Evolutionary conservation across 2,888 invertebrate genomes (phyloP).

Genomic region (Euzophera pinguis): DNA sequence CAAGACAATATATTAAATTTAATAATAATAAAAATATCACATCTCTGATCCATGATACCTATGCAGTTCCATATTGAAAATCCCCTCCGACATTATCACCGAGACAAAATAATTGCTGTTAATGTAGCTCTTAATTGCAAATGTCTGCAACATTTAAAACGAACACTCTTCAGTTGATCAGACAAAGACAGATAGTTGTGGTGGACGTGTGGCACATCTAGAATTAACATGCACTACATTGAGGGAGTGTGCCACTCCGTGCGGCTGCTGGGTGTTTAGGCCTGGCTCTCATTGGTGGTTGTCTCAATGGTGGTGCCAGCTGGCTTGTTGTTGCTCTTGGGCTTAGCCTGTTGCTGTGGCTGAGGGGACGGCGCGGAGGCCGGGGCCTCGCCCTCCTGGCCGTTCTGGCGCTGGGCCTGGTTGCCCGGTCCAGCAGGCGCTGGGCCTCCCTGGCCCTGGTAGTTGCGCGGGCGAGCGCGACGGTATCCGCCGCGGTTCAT

Average conservation of each 20-base stretch:
- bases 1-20: conserved; percentile 45
- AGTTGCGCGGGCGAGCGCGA: conserved; percentile 62
- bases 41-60: conserved; percentile 69
- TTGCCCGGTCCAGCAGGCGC: conserved; percentile 17
- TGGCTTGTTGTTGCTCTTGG: conserved; percentile 52
- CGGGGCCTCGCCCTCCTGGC: conserved; percentile 53
- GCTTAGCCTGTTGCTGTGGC: conserved; percentile 53
- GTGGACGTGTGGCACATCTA: conserved; percentile 56
- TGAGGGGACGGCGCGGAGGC: conserved; percentile 37
- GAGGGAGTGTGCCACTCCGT: conserved; percentile 45
- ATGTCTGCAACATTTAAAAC: conserved; percentile 50
- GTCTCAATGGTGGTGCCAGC: conserved; percentile 64
- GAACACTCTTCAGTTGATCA: conserved; percentile 59
- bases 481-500: conserved; percentile 68
- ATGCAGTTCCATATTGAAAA: conserved; percentile 57
- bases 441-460: conserved; percentile 39
- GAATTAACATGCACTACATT: conserved; percentile 60
- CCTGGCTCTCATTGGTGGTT: conserved; percentile 76
- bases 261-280: conserved; percentile 45
- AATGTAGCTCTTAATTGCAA: conserved; percentile 38
- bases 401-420: conserved; percentile 47
- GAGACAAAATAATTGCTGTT: conserved; percentile 34
- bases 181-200: conserved; percentile 48
- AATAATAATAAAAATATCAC: conserved; percentile 69
- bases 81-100: conserved; percentile 40